Base-by-base conservation (phyloP, 1,140 invertebrate genomes). In the Elymnias hypermnestra region DNA sequence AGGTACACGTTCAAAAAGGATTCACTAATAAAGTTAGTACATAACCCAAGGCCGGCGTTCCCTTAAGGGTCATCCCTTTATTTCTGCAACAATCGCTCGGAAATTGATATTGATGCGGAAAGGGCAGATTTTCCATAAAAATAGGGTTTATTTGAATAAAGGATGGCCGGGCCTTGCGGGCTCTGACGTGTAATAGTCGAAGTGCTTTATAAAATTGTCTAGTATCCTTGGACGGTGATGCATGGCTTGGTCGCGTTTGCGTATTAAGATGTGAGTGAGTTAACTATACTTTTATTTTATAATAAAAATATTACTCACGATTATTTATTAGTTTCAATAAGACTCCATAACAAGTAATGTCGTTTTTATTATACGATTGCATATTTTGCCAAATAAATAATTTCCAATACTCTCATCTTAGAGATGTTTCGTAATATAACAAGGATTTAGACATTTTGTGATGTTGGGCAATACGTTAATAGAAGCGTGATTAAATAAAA, bases 81-180 rank as follows among this genome's bases (percentile, higher is more conserved):
- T 84, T 83, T 83, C 76, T 78, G 68, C 78, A 77, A 83, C 81
- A 84, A 84, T 84, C 77, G 72, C 76, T 64, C 53, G 68, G 76
- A 84, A 84, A 84, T 84, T 84, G 81, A 84, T 84, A 84, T 84
- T 84, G 81, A 83, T 84, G 81, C 72, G 72, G 70, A 79, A 81
- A 83, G 79, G 79, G 79, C 75, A 77, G 57, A 69, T 79, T 83
- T 81, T 84, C 81, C 78, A 84, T 84, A 84, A 84, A 84, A 84
- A 84, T 83, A 84, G 78, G 78, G 78, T 83, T 83, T 84, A 84
- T 84, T 84, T 84, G 74, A 84, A 84, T 84, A 84, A 84, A 83
- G 76, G 81, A 84, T 84, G 73, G 68, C 71, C 74, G 71, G 64
- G 36, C 57, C 63, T 68, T 57, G 51, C 47, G 61, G 62, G 69